Percentiles rank a stretch among this genome's conserved stretches.
Conservation (phyloP, 2,797 vertebrate species). For the Furcifer pardalis region DNA sequence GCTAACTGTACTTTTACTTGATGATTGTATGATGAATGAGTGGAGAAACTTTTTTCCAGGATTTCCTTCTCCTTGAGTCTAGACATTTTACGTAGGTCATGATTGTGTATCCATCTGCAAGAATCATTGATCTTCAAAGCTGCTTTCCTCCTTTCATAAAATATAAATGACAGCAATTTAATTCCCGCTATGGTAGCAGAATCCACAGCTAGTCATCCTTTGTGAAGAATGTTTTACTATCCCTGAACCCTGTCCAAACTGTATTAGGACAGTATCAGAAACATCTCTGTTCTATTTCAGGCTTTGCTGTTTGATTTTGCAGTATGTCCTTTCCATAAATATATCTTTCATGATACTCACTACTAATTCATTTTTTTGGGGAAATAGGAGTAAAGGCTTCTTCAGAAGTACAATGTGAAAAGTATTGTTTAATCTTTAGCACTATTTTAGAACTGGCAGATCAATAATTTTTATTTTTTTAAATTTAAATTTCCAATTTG, state of each 20-base stretch:
- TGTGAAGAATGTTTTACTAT: neutral
- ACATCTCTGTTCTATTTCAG: neutral
- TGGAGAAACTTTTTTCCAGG: neutral
- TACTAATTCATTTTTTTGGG: neutral
- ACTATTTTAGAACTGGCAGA: neutral
- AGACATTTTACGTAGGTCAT: neutral
- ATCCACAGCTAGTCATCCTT: neutral
- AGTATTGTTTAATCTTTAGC: neutral
- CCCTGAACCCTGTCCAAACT: neutral
- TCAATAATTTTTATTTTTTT: no score
- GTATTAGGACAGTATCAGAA: neutral
- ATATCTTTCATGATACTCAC: neutral
- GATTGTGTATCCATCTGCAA: neutral
- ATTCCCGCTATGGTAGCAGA: neutral
- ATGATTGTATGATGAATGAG: neutral
- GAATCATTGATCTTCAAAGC: neutral
- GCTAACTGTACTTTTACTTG: neutral
- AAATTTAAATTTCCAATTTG: no score
- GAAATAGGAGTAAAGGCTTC: neutral
- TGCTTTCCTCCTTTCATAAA: conserved; percentile 1
- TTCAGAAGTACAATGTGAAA: neutral
- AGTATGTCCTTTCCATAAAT: neutral
- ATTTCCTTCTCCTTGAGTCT: neutral
- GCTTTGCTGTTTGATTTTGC: neutral
- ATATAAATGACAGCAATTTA: neutral